Conservation (phyloP, 2,888 invertebrate species). For the Parnassius smintheus region DNA sequence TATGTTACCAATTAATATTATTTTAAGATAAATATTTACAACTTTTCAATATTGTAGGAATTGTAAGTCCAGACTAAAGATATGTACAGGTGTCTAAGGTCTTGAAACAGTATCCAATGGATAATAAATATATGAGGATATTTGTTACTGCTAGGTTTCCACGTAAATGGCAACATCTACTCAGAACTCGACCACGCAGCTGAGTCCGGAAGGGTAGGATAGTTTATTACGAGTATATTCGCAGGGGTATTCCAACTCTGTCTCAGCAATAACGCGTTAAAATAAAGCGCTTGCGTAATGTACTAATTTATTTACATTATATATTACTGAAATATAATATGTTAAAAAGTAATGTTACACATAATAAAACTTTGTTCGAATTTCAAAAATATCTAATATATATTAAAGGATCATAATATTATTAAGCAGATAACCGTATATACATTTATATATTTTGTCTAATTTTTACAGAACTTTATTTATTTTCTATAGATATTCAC, state of each 20-base stretch:
- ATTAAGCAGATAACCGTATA: constrained; percentile 4
- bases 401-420: constrained; percentile 47
- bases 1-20: no score
- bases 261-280: neutral
- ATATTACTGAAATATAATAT: constrained; percentile 10
- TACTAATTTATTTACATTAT: no score
- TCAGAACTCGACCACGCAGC: constrained; percentile 52
- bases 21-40: no score
- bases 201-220: constrained; percentile 50
- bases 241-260: constrained; percentile 13
- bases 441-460: no score
- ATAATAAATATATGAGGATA: constrained; percentile 31
- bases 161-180: constrained; percentile 56
- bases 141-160: constrained; percentile 38
- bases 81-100: constrained; percentile 10
- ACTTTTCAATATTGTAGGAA: no score
- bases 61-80: neutral
- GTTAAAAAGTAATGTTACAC: constrained; percentile 34
- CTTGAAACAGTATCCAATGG: constrained; percentile 16
- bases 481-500: no score
- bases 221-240: constrained; percentile 44
- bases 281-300: neutral
- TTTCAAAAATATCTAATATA: constrained; percentile 43
- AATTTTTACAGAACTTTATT: no score
- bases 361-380: constrained; percentile 33